These are phyloP conservation scores for Megaceryle maxima DNA, from an alignment of 2,113 vertebrate species.

Conservation along the genomic window DNA sequence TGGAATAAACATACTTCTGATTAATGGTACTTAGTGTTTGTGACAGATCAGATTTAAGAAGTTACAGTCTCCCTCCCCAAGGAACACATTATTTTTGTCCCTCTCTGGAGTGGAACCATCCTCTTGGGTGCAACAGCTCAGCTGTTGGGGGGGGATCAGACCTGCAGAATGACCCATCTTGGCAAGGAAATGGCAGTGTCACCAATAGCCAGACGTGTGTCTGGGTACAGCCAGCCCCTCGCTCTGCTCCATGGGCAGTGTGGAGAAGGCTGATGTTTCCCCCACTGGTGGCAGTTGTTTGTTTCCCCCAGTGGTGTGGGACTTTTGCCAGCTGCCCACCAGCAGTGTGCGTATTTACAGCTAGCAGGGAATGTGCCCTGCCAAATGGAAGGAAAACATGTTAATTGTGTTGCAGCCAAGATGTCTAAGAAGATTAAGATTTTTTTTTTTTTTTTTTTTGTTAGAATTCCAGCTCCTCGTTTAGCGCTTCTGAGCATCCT, in stretches of 20 bases:
- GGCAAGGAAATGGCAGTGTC: background rate
- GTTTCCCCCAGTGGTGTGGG: background rate
- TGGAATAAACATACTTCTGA: background rate
- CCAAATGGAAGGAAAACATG: conserved; percentile 5
- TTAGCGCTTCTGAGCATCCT: conserved; percentile 15
- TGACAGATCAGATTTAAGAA: background rate
- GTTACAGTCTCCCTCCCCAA: background rate
- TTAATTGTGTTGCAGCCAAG: conserved; percentile 34
- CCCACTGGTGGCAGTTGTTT: background rate
- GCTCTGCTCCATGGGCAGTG: fast-evolving
- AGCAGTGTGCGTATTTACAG: background rate
- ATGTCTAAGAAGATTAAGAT: conserved; percentile 38
- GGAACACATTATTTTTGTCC: fast-evolving
- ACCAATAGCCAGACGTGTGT: background rate
- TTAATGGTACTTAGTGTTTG: background rate
- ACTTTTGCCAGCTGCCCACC: conserved; percentile 10
- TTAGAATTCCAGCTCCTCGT: conserved; percentile 19
- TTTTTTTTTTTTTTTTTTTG: background rate
- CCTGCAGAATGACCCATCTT: background rate
- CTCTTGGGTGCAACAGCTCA: background rate
- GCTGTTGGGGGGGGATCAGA: background rate
- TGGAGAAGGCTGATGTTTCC: background rate
- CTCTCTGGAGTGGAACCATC: background rate
- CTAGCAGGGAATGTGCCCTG: conserved; percentile 11
- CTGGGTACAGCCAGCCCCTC: background rate